Evolutionary conservation across 2,888 invertebrate species (phyloP).

Genomic region (Ophion obscuratus): DNA sequence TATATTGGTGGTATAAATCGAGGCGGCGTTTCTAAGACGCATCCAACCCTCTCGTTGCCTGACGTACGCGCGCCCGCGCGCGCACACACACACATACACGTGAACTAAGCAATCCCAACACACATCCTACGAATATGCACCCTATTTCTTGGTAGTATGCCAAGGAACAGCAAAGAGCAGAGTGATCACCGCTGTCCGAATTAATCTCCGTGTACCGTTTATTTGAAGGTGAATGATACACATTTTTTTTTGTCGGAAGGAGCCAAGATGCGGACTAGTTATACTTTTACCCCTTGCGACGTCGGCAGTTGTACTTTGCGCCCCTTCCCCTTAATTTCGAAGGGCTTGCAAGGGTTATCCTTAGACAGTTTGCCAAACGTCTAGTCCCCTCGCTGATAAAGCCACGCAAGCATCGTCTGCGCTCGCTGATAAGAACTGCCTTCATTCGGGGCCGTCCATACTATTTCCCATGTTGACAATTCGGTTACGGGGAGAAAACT

Average conservation of each 20-base stretch:
- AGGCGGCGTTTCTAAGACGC: slow-evolving; percentile 51
- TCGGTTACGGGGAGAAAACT: not conserved
- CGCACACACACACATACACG: not conserved
- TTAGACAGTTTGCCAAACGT: not conserved
- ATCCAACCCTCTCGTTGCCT: slow-evolving; percentile 24
- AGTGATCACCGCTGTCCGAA: slow-evolving; percentile 48
- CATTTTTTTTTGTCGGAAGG: slow-evolving; percentile 1
- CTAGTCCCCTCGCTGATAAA: not conserved
- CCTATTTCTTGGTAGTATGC: not conserved
- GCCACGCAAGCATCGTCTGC: not conserved
- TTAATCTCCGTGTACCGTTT: slow-evolving; percentile 59
- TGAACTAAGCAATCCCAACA: slow-evolving; percentile 11
- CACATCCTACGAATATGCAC: slow-evolving; percentile 16
- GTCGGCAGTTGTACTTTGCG: not conserved
- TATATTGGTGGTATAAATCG: slow-evolving; percentile 37
- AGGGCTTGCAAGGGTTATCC: not conserved
- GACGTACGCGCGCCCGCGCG: not conserved
- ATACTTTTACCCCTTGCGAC: not conserved
- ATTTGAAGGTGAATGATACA: slow-evolving; percentile 35
- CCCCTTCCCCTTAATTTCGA: not conserved
- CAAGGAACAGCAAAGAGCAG: slow-evolving; percentile 14
- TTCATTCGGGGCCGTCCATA: not conserved
- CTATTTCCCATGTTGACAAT: not conserved
- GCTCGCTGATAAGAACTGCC: not conserved
- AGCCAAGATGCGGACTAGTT: not conserved